Percentiles rank a stretch among this genome's conserved stretches.
These are phyloP conservation scores for Pogonognathellus flavescens DNA, from an alignment of 1,140 invertebrate genomes.

Conservation along the genomic window DNA sequence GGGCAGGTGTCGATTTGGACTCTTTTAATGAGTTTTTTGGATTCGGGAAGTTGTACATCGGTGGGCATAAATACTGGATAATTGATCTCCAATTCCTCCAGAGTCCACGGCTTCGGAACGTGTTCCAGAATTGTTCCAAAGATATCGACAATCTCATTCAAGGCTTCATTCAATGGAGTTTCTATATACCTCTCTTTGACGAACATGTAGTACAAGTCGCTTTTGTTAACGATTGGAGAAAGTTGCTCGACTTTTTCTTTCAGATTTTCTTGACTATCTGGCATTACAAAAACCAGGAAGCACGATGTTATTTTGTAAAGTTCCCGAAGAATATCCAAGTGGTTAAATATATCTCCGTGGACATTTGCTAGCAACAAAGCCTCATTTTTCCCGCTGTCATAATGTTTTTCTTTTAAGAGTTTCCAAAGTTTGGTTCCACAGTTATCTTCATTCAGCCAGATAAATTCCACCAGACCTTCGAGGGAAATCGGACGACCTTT, in stretches of 20 bases:
- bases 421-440: not conserved
- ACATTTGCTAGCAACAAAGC: conserved; percentile 13
- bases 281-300: conserved; percentile 1
- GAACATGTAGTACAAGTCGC: conserved; percentile 31
- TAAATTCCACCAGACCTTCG: conserved; percentile 16
- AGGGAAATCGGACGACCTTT: not conserved
- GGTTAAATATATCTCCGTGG: conserved; percentile 20
- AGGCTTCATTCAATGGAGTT: not conserved
- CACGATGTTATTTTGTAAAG: conserved; percentile 11
- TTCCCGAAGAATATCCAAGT: conserved; percentile 11
- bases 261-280: conserved; percentile 1
- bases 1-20: conserved; percentile 1
- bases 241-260: not conserved
- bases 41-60: conserved; percentile 5
- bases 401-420: not conserved
- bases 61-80: not conserved
- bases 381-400: conserved; percentile 16
- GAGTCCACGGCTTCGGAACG: not conserved
- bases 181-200: not conserved
- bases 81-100: not conserved
- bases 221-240: not conserved
- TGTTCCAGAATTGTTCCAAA: not conserved
- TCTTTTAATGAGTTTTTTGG: not conserved
- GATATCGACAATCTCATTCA: not conserved
- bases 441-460: conserved; percentile 8